Percentiles rank a stretch among this genome's conserved stretches.
These are phyloP conservation scores for Casuarius casuarius DNA, from an alignment of 2,113 vertebrate species.

Conservation along the genomic window DNA sequence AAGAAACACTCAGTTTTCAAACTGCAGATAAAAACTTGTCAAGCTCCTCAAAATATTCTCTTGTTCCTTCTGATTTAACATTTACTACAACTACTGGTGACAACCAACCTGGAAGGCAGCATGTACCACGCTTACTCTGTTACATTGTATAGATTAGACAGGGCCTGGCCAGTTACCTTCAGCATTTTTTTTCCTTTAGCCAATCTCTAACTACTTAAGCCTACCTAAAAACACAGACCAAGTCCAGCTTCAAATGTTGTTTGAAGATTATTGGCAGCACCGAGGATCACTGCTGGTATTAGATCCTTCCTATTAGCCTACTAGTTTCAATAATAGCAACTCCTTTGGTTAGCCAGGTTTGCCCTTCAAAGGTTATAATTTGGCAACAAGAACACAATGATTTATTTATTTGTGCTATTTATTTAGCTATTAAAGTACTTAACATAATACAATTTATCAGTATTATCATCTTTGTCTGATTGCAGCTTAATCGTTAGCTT, in stretches of 20 bases:
- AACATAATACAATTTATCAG: background rate
- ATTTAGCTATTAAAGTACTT: background rate
- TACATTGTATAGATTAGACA: background rate
- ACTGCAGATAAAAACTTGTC: background rate
- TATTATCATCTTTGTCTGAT: background rate
- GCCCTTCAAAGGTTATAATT: background rate
- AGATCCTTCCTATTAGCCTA: background rate
- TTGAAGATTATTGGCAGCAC: background rate
- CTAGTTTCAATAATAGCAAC: background rate
- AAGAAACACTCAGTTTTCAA: background rate
- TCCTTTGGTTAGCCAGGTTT: background rate
- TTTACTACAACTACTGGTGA: background rate
- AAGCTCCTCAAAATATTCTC: background rate
- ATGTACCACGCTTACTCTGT: accelerated
- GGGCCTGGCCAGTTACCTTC: background rate
- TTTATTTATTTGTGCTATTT: background rate
- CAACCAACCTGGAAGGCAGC: background rate
- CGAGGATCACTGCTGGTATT: background rate
- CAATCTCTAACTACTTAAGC: background rate
- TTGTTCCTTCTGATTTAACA: background rate
- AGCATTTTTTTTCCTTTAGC: background rate
- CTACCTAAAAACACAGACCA: background rate
- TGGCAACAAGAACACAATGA: background rate
- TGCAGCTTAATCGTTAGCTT: background rate
- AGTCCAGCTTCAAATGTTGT: background rate